These are phyloP conservation scores for Drosophila longiperda DNA, from an alignment of 2,888 invertebrate species.

Conservation along the genomic window DNA sequence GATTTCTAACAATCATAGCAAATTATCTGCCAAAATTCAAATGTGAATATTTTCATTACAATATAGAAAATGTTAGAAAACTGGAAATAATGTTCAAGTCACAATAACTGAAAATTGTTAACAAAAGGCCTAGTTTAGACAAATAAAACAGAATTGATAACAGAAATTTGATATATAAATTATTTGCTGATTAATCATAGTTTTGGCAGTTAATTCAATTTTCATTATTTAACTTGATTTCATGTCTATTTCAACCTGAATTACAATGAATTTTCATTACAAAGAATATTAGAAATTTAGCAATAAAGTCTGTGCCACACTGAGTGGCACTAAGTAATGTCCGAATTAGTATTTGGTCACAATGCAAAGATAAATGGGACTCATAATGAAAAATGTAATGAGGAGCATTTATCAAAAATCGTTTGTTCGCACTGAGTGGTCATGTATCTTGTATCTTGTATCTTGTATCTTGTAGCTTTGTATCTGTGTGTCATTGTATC, in stretches of 20 bases:
- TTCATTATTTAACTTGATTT: not conserved
- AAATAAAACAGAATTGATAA: not conserved
- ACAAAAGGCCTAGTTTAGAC: not conserved
- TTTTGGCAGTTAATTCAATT: not conserved
- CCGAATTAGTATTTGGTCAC: constrained; percentile 40
- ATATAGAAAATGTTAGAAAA: too few species aligned
- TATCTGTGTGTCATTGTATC: constrained; percentile 37
- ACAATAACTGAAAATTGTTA: too few species aligned
- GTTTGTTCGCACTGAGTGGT: constrained; percentile 58
- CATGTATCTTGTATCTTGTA: constrained; percentile 50
- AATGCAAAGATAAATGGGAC: constrained; percentile 60
- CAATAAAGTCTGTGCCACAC: constrained; percentile 37
- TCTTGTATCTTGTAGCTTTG: constrained; percentile 46
- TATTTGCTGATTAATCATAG: not conserved
- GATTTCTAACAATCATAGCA: too few species aligned
- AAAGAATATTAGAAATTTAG: constrained; percentile 22
- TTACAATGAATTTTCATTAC: constrained; percentile 2
- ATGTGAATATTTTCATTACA: too few species aligned
- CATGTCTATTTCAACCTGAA: not conserved
- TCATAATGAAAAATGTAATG: constrained; percentile 76
- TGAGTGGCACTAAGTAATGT: constrained; percentile 34
- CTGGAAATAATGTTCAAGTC: too few species aligned
- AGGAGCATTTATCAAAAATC: constrained; percentile 78
- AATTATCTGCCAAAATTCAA: too few species aligned
- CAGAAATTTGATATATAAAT: not conserved